Base-by-base conservation (phyloP, 2,113 vertebrate genomes). In the Erpornis zantholeuca region DNA sequence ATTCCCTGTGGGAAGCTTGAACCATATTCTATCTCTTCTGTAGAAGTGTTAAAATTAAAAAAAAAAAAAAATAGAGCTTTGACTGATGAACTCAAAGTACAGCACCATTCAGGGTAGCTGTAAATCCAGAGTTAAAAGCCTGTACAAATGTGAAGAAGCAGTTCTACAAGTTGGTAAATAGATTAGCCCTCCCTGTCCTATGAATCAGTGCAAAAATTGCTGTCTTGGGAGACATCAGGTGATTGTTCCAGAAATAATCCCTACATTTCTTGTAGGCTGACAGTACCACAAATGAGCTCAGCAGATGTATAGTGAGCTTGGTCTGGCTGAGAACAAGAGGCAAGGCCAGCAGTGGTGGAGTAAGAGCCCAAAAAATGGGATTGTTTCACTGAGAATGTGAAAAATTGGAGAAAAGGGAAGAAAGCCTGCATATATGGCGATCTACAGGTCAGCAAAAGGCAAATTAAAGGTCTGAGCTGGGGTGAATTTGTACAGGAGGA, bases 381-480 rank as follows among this genome's bases (percentile, higher is more conserved):
- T 11, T 3, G 11, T 44, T 93, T 27, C 31, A 29, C 21, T 7
- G 12, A 63, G 18, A 87, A 68, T 1, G 21, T 29, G 25, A 71
- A 87, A 81, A 35, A 57, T 3, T 20, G 16, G 25, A 66, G 47
- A 70, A 82, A 81, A 79, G 4, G 11, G 31, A 10, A 38, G 13
- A 44, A 75, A 50, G 14, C 0, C 0, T 12, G 20, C 35, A 10
- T n/a, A 29, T 18, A 10, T 31, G 23, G 17, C 21, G 27, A 75
- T 21, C 17, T 12, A 2, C 24, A 35, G 2, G 19, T 49, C 65
- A 84, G 65, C 38, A 54, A 50, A 78, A 84, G 33, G 31, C 16
- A 68, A 82, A 76, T 29, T 20, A 57, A 89, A 91, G 50, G 33
- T 35, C 18, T 68, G 70, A 79, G 29, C 35, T 75, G 69, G 8